Evolutionary conservation across 2,888 invertebrate genomes (phyloP).

Genomic region (Melinopterus prodromus): DNA sequence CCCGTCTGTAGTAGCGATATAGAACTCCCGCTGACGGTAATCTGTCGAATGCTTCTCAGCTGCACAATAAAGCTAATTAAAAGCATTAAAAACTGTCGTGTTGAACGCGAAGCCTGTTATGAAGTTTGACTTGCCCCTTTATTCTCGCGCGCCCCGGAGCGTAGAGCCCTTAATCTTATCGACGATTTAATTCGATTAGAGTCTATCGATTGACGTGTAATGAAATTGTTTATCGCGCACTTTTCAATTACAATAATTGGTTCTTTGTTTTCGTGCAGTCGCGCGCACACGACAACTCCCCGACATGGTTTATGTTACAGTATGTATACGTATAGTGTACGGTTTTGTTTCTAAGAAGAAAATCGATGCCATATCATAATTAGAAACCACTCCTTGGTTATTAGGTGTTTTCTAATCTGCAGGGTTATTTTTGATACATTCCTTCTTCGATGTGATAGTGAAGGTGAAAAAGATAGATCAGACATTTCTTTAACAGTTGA

Average conservation of each 20-base stretch:
- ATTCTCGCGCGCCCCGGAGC: not conserved
- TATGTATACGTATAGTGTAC: not conserved
- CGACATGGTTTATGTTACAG: not conserved
- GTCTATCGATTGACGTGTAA: not conserved
- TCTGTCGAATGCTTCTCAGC: constrained; percentile 4
- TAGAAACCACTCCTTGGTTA: not conserved
- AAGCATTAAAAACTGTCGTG: not conserved
- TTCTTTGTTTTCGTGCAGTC: not conserved
- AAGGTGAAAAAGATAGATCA: no score
- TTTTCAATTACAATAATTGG: constrained; percentile 4
- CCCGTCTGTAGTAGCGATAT: not conserved
- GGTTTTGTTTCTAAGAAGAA: not conserved
- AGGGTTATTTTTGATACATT: no score
- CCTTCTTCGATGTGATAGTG: no score
- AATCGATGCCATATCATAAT: not conserved
- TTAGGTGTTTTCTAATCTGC: no score
- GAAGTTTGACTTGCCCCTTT: constrained; percentile 4
- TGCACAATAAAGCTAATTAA: constrained; percentile 4
- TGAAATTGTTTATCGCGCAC: not conserved
- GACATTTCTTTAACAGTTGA: no score
- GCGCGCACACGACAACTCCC: not conserved
- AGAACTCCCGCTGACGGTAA: not conserved
- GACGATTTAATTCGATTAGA: not conserved
- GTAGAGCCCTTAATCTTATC: not conserved
- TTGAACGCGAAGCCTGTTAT: not conserved